A percentile compares a stretch with the other conserved stretches of the same genome.
phyloP scores from a whole-genome alignment of 2,888 invertebrate genomes.

The Ornithoptera priamus region DNA sequence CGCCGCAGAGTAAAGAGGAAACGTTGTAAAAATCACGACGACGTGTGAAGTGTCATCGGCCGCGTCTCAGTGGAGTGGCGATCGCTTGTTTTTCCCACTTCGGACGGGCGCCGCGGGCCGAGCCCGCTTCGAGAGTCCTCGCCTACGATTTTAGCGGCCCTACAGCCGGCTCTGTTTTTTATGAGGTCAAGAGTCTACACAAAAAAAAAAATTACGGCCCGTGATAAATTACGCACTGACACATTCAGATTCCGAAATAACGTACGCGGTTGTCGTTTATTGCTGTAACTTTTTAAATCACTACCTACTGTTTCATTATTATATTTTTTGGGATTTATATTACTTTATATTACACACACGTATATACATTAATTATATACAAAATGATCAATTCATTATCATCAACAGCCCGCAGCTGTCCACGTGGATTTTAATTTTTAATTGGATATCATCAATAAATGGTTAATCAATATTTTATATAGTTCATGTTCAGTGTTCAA shows the following conservation, averaged over 20 bases:
- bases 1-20: constrained; percentile 62
- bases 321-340: too few species aligned
- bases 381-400: too few species aligned
- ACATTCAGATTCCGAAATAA: constrained; percentile 78
- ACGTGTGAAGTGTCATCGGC: constrained; percentile 76
- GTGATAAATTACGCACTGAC: constrained; percentile 79
- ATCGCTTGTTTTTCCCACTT: constrained; percentile 79
- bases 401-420: too few species aligned
- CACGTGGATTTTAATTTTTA: too few species aligned
- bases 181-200: constrained; percentile 79
- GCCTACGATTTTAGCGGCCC: constrained; percentile 60
- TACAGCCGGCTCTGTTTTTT: constrained; percentile 72
- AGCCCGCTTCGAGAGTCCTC: constrained; percentile 63
- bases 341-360: too few species aligned
- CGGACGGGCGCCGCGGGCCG: constrained; percentile 66
- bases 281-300: constrained; percentile 47
- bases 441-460: too few species aligned
- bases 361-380: too few species aligned
- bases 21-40: constrained; percentile 78
- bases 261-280: constrained; percentile 74
- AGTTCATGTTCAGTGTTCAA: too few species aligned
- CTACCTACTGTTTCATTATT: too few species aligned
- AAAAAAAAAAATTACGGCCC: constrained; percentile 64
- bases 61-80: constrained; percentile 74
- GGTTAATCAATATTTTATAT: too few species aligned